A percentile compares a stretch with the other conserved stretches of the same genome.
Evolutionary conservation across 2,113 vertebrate genomes (phyloP).

Genomic region (Anhinga rufa): DNA sequence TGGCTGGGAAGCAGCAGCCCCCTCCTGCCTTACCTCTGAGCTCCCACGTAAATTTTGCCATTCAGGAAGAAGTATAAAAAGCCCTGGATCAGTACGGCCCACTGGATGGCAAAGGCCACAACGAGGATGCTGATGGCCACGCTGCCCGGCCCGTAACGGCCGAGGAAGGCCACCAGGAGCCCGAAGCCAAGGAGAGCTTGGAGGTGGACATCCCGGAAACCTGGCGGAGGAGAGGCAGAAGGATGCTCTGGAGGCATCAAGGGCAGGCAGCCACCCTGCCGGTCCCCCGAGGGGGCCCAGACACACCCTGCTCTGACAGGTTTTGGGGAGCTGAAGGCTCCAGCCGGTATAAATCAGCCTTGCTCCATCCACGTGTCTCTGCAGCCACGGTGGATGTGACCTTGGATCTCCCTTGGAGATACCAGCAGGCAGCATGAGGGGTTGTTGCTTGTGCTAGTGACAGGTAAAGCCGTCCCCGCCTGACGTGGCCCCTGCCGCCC

Average conservation of each 20-base stretch:
- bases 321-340: background rate
- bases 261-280: background rate
- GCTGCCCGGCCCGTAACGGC: constrained; percentile 81
- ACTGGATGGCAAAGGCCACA: constrained; percentile 83
- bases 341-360: background rate
- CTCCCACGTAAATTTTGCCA: constrained; percentile 79
- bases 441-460: too few relatives aligned
- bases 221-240: constrained; percentile 51
- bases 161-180: constrained; percentile 88
- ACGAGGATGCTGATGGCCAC: constrained; percentile 85
- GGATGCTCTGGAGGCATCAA: background rate
- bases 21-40: constrained; percentile 78
- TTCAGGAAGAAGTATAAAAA: constrained; percentile 73
- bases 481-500: background rate
- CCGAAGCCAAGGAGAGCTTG: constrained; percentile 91
- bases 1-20: background rate
- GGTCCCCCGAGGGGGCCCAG: accelerated
- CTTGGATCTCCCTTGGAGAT: background rate
- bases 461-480: background rate
- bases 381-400: accelerated
- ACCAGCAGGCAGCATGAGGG: accelerated
- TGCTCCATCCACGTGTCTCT: accelerated
- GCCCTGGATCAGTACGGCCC: constrained; percentile 87
- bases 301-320: background rate
- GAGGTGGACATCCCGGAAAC: constrained; percentile 84